Evolutionary conservation across 2,797 vertebrate genomes (phyloP), one percentile per base, ranked within the genome.

Genomic region (Sebastes itinus): DNA sequence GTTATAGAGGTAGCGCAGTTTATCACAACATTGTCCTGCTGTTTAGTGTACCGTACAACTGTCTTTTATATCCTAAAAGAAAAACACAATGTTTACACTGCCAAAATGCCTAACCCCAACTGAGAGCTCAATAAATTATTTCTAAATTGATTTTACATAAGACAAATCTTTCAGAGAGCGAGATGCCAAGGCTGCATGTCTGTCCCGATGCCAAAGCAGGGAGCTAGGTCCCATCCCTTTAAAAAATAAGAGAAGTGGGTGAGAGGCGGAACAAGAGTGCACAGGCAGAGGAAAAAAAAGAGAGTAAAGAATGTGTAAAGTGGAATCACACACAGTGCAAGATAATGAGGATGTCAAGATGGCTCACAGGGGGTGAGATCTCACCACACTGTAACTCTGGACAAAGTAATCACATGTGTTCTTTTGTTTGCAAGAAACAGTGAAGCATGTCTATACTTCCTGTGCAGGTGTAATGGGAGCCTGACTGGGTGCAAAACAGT

Each of bases 51-150:
- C 28, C 22, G 7, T 75, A 77, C 77, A 68, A 27, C 16, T 49
- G 12, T 42, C 55, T 75, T 67, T 68, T 14, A 30, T 32, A 27
- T 75, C 35, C 35, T 58, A 79, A 78, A 79, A 59, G 42, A 14
- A 88, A 74, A 46, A 46, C 1, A 8, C 55, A 54, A 18, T 67
- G 7, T 77, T 81, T 71, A 49, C 58, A 23, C 64, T 38, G 32
- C 79, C 59, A 82, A 66, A 71, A 77, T 27, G 54, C 42, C 23
- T 27, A 75, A 81, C 46, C 64, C 69, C 67, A 69, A 28, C 56
- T 67, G 74, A 73, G 62, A 77, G 64, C 80, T 72, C 65, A 28
- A 70, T 87, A 28, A 84, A 87, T 89, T 27, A 85, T 87, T 91
- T 81, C 20, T 27, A 25, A 73, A 68, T 68, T 83, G 78, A 70